These are phyloP conservation scores for Coregonus suidteri DNA, from an alignment of 2,797 vertebrate species.

Conservation along the genomic window DNA sequence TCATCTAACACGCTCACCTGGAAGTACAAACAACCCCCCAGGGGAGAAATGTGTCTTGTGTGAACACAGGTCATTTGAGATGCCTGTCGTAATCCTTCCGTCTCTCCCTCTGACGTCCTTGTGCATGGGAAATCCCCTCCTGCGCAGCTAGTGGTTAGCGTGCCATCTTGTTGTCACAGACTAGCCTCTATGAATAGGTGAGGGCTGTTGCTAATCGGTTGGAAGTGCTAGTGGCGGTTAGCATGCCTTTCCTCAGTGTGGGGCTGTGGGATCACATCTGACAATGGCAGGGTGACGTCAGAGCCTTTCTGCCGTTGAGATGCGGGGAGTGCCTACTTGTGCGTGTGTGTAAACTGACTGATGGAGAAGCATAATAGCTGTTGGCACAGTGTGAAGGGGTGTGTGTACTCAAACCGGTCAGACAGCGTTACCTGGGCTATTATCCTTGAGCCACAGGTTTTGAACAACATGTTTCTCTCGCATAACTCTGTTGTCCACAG, in stretches of 20 bases:
- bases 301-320: background rate
- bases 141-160: too few species aligned
- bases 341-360: background rate
- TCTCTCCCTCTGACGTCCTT: background rate
- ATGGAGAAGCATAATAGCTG: background rate
- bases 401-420: conserved; percentile 1
- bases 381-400: background rate
- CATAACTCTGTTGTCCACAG: background rate
- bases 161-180: background rate
- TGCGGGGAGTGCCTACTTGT: background rate
- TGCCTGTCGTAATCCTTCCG: background rate
- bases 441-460: background rate
- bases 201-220: background rate
- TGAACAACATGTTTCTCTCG: background rate
- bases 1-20: background rate
- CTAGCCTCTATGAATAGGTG: background rate
- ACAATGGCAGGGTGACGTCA: background rate
- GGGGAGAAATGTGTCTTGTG: background rate
- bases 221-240: background rate
- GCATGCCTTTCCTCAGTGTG: background rate
- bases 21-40: background rate
- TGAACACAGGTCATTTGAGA: background rate
- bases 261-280: background rate
- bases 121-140: conserved; percentile 5
- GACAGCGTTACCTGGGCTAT: background rate